Evolutionary conservation across 2,888 invertebrate genomes (phyloP), one percentile per base, ranked within the genome.

Genomic region (Sinhomidia bicolor): DNA sequence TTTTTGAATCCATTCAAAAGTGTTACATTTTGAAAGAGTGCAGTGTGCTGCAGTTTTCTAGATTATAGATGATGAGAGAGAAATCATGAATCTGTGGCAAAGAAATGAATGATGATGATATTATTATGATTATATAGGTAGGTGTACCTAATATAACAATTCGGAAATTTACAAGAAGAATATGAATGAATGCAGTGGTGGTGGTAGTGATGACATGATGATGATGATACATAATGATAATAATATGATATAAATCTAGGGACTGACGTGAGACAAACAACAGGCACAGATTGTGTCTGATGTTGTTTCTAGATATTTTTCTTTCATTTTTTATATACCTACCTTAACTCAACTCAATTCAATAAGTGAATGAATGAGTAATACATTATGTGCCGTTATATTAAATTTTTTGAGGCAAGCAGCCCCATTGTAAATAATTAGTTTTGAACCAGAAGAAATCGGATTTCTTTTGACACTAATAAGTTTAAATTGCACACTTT

Each of bases 291-390:
- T 29, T 3, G 62, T 62, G 32, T 62, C 26, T 60, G 26, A 1
- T 26, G 29, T 1, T 26, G 12, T n/a, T n/a, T n/a, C n/a, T 32
- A 36, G 47, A 51, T 32, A 29, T 76, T 29, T 41, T 36, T 44
- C 17, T 47, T 47, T 44, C 3, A 44, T 41, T 76, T 32, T 29
- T 62, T 1, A 32, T 51, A 5, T 14, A 57, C 62, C 26, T 41
- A 68, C 41, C 62, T 36, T 17, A 32, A 20, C 29, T 68, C 71
- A 54, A 54, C 23, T 57, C 36, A 71, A 57, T 41, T 71, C 71
- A 83, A 54, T 83, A 41, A 71, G 17, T 71, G 71, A 83, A 23
- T 17, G 54, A 41, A 81, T 44, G 81, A 65, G 26, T 10, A 68
- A 68, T 41, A 41, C 10, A 68, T 68, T 41, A 68, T 26, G n/a